Evolutionary conservation across 2,797 vertebrate species (phyloP), one percentile per base, ranked within the genome.

Genomic region (Borostomias antarcticus): DNA sequence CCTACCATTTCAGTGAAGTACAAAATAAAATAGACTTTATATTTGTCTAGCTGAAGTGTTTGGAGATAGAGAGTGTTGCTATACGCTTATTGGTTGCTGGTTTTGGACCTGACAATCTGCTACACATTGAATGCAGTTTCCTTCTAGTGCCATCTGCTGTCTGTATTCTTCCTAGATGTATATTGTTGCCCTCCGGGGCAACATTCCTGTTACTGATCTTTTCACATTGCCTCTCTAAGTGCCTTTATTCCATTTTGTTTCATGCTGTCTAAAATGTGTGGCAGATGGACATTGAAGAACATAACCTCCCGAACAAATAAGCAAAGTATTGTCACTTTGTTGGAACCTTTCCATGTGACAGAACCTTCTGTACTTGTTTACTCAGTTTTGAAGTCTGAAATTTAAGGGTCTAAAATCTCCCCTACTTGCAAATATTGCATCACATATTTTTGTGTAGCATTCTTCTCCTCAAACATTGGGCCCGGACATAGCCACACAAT

Each of bases 221-320:
- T 75, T 54, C 75, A 76, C 71, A 77, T 68, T 77, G 75, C 77
- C 63, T 66, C 62, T 30, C 26, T 73, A 69, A 71, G 71, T 74
- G 58, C 74, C 74, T 75, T 77, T 70, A 69, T 47, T 48, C 48
- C 57, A 57, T 62, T 74, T 77, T 63, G 66, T 62, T 57, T 77
- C 52, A 73, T 82, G 57, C 65, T 77, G 58, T 66, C 67, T 61
- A 51, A 64, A 71, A 73, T 73, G 51, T 62, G 59, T 72, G 77
- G 68, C 75, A 69, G 40, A 37, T 58, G 50, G 73, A 81, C 64
- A 68, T 71, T 72, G 51, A 56, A 64, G 30, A 54, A 58, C 51
- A 69, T 63, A 69, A 23, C 35, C 67, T 69, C 64, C 64, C 54
- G 25, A 68, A 28, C 37, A 48, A 69, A 64, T 60, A 32, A 62